A percentile compares a stretch with the other conserved stretches of the same genome.
Conservation (phyloP, 1,140 invertebrate genomes). For the Cataglyphis hispanica region DNA sequence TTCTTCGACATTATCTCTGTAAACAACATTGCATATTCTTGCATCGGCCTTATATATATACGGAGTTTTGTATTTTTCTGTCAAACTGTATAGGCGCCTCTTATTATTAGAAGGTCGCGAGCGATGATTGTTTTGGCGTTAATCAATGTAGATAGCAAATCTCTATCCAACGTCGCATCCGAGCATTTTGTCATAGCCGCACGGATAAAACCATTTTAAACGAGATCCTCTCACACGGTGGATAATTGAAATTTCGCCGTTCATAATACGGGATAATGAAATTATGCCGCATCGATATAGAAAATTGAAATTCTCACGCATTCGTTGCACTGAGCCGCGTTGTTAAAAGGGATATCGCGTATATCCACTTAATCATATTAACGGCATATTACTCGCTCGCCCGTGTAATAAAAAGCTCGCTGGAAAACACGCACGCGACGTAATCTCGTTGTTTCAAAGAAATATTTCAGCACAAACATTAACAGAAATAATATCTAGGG, state of each 20-base stretch:
- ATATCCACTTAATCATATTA: conserved; percentile 61
- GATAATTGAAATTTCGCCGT: conserved; percentile 62
- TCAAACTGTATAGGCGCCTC: conserved; percentile 31
- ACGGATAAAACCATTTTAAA: conserved; percentile 59
- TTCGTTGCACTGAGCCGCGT: conserved; percentile 54
- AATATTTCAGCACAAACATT: not conserved
- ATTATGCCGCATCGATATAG: conserved; percentile 54
- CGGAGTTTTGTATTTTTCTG: conserved; percentile 26
- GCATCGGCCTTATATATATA: conserved; percentile 27
- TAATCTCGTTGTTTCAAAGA: not conserved
- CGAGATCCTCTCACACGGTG: conserved; percentile 47
- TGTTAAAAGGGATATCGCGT: conserved; percentile 55
- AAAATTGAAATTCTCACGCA: conserved; percentile 65
- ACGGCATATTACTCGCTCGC: conserved; percentile 32
- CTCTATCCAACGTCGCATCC: conserved; percentile 8
- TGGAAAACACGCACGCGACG: conserved; percentile 6
- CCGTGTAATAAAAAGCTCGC: conserved; percentile 30
- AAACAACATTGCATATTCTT: conserved; percentile 51
- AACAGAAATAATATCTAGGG: not conserved
- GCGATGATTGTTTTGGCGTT: conserved; percentile 44
- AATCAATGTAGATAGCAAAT: conserved; percentile 44
- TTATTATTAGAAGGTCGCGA: conserved; percentile 26
- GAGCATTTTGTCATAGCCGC: conserved; percentile 51
- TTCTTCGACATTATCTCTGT: conserved; percentile 31
- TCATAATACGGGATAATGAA: conserved; percentile 61